Evolutionary conservation across 37 sponge, comb jelly and placozoan species (phyloP), one percentile per base, ranked within the genome.

Genomic region (Haliclona indistincta): DNA sequence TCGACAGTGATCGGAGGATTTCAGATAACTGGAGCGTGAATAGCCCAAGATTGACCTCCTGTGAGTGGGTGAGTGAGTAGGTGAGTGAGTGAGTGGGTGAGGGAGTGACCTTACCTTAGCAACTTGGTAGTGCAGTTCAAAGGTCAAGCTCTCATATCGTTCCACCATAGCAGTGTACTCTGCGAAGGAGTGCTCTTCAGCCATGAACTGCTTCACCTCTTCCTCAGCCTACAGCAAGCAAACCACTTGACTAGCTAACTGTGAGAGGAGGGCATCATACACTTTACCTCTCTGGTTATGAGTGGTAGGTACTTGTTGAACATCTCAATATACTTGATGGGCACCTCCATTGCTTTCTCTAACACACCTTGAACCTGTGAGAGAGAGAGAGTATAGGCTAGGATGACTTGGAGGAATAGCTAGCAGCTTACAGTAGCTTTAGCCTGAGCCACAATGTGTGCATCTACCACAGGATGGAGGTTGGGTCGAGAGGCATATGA

Each of bases 21-120:
- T 94, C 92, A 67, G 88, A 89, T 56, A 88, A 97, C 75, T 94
- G 92, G 43, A 97, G 80, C 71, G 94, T 95, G 78, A 94, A 91
- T 78, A 97, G 64, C 19, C 95, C 98, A 67, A 91, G 52, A 23
- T 83, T 86, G 17, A 94, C 83, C 58, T 82, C 33, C 85, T 84
- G 30, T 38, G 49, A 8, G 13, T 47, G 13, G 49, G 49, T 47
- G 8, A 47, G 49, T 47, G n/a, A n/a, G n/a, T n/a, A n/a, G n/a
- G n/a, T n/a, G n/a, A n/a, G n/a, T n/a, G n/a, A n/a, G n/a, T n/a
- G n/a, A n/a, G n/a, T n/a, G n/a, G n/a, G n/a, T n/a, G n/a, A n/a
- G n/a, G n/a, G n/a, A n/a, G n/a, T 49, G 43, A 26, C 23, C 70
- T 25, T 66, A 91, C 86, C 79, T 75, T 87, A 44, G 61, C 71